Evolutionary conservation across 2,888 invertebrate species (phyloP).

Genomic region (Miltochrista miniata): DNA sequence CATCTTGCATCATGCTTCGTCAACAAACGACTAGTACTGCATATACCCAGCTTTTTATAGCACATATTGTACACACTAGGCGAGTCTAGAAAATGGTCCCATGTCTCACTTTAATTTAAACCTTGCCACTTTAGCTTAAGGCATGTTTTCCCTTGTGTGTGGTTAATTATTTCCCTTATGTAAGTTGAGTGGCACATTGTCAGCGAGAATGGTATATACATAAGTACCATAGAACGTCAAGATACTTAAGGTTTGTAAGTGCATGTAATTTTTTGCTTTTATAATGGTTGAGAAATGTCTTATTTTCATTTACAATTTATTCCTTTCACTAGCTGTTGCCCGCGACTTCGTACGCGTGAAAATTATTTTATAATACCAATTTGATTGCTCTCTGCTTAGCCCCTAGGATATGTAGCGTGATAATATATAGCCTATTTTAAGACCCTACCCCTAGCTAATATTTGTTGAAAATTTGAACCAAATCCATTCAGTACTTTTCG

Average conservation of each 20-base stretch:
- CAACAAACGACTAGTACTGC: slow-evolving; percentile 18
- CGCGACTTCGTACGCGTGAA: too few species aligned
- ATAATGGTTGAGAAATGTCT: not conserved
- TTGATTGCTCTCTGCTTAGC: too few species aligned
- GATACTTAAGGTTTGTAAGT: slow-evolving; percentile 11
- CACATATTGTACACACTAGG: slow-evolving; percentile 13
- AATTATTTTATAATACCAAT: too few species aligned
- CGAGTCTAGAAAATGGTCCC: slow-evolving; percentile 15
- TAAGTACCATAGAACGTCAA: slow-evolving; percentile 13
- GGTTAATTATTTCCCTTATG: slow-evolving; percentile 31
- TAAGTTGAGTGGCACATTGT: slow-evolving; percentile 24
- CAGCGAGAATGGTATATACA: slow-evolving; percentile 19
- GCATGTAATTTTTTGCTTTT: not conserved
- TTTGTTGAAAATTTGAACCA: too few species aligned
- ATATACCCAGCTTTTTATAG: slow-evolving; percentile 13
- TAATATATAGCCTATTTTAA: too few species aligned
- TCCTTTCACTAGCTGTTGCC: too few species aligned
- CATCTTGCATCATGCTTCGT: slow-evolving; percentile 12
- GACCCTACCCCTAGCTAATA: too few species aligned
- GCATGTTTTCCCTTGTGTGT: slow-evolving; percentile 6
- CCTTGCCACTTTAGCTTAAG: not conserved
- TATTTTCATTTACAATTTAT: too few species aligned
- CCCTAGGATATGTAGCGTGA: too few species aligned
- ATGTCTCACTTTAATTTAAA: not conserved
- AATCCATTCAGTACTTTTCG: too few species aligned